A percentile compares a stretch with the other conserved stretches of the same genome.
phyloP scores from a whole-genome alignment of 35 echinoderm and acorn worm species.

The Ophiothrix spiculata region DNA sequence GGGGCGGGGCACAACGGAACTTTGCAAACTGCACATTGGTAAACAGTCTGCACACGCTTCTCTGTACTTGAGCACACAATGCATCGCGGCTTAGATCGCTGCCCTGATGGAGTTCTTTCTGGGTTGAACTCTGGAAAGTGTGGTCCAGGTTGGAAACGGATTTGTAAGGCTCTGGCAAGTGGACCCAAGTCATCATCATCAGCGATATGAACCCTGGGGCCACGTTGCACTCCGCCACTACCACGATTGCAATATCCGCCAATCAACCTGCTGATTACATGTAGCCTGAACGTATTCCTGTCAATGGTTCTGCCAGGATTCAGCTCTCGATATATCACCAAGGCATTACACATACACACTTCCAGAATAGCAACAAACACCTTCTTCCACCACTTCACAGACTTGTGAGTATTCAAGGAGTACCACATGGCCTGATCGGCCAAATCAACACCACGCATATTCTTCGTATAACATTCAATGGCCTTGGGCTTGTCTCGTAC shows the following conservation, averaged over 20 bases:
- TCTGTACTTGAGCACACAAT: background rate
- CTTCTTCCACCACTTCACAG: no score
- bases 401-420: no score
- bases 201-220: background rate
- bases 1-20: background rate
- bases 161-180: background rate
- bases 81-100: background rate
- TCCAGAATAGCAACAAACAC: no score
- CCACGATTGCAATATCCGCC: no score
- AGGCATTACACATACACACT: no score
- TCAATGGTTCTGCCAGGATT: no score
- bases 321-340: no score
- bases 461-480: conserved; percentile 7
- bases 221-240: background rate
- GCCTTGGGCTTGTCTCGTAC: conserved; percentile 12
- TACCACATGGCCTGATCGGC: background rate
- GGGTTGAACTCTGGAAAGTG: background rate
- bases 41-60: background rate
- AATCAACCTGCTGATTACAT: no score
- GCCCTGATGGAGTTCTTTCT: background rate
- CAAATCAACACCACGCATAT: conserved; percentile 32
- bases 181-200: background rate
- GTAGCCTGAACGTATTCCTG: no score
- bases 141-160: background rate
- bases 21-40: background rate